Percentiles rank a stretch among this genome's conserved stretches.
phyloP scores from a whole-genome alignment of 2,797 vertebrate genomes.

The Coregonus ussuriensis region DNA sequence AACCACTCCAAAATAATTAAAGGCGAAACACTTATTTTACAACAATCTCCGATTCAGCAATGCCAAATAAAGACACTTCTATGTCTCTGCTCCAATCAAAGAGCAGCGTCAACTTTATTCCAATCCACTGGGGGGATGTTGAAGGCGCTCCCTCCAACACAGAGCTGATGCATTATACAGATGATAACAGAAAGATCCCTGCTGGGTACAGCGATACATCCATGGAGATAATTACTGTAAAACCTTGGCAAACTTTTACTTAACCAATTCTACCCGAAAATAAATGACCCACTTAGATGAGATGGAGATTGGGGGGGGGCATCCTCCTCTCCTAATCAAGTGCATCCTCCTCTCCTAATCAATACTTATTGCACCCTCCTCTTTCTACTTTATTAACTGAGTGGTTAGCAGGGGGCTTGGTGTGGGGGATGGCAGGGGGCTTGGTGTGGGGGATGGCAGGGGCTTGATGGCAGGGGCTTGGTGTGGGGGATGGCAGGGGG shows the following conservation, averaged over 20 bases:
- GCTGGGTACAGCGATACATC: conserved; percentile 72
- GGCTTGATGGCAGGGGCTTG: too few species aligned
- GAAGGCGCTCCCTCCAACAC: conserved; percentile 68
- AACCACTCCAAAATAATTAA: conserved; percentile 76
- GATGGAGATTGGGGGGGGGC: conserved; percentile 37
- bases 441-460: too few species aligned
- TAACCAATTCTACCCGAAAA: conserved; percentile 71
- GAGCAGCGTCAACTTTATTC: conserved; percentile 81
- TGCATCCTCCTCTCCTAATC: too few species aligned
- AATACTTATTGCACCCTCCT: too few species aligned
- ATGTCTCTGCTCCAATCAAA: conserved; percentile 74
- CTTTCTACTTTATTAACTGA: too few species aligned
- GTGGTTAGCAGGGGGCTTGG: too few species aligned
- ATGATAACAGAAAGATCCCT: conserved; percentile 62
- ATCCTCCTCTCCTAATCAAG: too few species aligned
- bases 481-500: too few species aligned
- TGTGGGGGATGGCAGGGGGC: too few species aligned
- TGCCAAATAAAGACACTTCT: conserved; percentile 73
- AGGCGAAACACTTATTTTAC: conserved; percentile 52
- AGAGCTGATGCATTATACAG: conserved; percentile 75
- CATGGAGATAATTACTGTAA: conserved; percentile 77
- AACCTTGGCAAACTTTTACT: conserved; percentile 78
- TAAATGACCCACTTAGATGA: conserved; percentile 80
- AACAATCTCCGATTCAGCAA: conserved; percentile 77
- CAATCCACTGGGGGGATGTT: conserved; percentile 80